phyloP scores from a whole-genome alignment of 2,888 invertebrate genomes.

The Nemotelus pantherinus region DNA sequence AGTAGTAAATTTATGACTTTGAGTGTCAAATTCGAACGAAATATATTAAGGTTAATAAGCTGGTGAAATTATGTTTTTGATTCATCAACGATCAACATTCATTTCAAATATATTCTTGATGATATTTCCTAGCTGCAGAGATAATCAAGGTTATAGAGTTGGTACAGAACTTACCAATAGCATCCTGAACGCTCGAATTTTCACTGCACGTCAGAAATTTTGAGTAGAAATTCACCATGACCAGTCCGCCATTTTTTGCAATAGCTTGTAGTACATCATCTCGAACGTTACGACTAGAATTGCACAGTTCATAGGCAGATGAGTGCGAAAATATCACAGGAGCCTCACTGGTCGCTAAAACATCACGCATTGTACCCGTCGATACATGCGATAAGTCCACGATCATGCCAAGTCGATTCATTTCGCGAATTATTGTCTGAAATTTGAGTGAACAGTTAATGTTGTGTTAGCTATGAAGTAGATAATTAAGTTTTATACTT shows the following conservation, averaged over 20 bases:
- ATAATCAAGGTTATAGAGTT: too few species aligned
- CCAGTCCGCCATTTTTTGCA: conserved; percentile 81
- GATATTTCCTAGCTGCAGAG: too few species aligned
- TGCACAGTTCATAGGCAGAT: conserved; percentile 81
- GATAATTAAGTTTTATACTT: too few species aligned
- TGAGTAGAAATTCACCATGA: conserved; percentile 89
- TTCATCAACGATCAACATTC: neutral
- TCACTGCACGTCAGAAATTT: conserved; percentile 80
- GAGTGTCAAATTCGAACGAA: neutral
- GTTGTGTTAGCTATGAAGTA: too few species aligned
- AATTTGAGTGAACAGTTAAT: conserved; percentile 52
- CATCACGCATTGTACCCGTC: conserved; percentile 81
- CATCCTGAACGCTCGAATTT: conserved; percentile 79
- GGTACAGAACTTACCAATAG: conserved; percentile 72
- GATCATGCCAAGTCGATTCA: conserved; percentile 90
- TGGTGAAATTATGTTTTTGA: neutral
- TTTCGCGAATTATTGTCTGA: conserved; percentile 82
- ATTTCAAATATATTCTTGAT: neutral
- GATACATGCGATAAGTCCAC: conserved; percentile 87
- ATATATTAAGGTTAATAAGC: neutral
- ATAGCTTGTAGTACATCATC: conserved; percentile 78
- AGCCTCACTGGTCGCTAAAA: conserved; percentile 78
- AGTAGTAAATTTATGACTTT: neutral
- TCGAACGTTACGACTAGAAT: conserved; percentile 83
- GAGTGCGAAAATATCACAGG: conserved; percentile 90